These are phyloP conservation scores for Lepidonotus clava DNA, from an alignment of 2,888 invertebrate genomes.

Conservation along the genomic window DNA sequence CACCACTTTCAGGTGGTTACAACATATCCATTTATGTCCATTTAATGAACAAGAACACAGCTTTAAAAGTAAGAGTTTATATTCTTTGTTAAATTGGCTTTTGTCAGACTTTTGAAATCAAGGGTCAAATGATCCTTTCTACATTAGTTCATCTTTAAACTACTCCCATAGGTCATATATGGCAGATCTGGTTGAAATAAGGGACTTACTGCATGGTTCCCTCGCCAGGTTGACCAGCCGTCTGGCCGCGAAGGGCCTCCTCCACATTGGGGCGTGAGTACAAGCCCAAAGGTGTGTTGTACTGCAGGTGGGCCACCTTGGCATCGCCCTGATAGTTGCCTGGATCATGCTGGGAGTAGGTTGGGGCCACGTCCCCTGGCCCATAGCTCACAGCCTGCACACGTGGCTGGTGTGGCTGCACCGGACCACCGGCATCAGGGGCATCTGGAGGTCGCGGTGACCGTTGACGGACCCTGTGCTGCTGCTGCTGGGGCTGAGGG, in stretches of 20 bases:
- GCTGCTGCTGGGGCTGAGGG: slow-evolving; percentile 6
- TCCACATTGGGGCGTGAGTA: slow-evolving; percentile 77
- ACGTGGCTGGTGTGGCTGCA: slow-evolving; percentile 58
- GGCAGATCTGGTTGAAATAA: neutral
- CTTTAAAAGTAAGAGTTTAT: too few species aligned
- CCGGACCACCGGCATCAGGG: neutral
- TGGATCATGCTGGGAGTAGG: slow-evolving; percentile 62
- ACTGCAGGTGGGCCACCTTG: slow-evolving; percentile 78
- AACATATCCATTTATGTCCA: too few species aligned
- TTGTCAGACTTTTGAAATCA: too few species aligned
- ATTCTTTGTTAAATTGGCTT: too few species aligned
- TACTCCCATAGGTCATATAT: too few species aligned
- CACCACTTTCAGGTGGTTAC: too few species aligned
- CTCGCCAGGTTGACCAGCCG: slow-evolving; percentile 66
- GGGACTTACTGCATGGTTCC: slow-evolving; percentile 67
- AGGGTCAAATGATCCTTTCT: too few species aligned
- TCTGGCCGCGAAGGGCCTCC: slow-evolving; percentile 76
- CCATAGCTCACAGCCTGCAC: slow-evolving; percentile 62
- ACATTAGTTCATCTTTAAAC: too few species aligned
- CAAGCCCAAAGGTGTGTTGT: slow-evolving; percentile 79
- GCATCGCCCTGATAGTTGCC: slow-evolving; percentile 64
- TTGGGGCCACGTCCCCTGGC: slow-evolving; percentile 54
- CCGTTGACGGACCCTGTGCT: neutral
- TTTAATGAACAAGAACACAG: too few species aligned
- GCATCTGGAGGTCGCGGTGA: neutral